Base-by-base conservation (phyloP, 2,113 vertebrate genomes). In the Myodes glareolus region DNA sequence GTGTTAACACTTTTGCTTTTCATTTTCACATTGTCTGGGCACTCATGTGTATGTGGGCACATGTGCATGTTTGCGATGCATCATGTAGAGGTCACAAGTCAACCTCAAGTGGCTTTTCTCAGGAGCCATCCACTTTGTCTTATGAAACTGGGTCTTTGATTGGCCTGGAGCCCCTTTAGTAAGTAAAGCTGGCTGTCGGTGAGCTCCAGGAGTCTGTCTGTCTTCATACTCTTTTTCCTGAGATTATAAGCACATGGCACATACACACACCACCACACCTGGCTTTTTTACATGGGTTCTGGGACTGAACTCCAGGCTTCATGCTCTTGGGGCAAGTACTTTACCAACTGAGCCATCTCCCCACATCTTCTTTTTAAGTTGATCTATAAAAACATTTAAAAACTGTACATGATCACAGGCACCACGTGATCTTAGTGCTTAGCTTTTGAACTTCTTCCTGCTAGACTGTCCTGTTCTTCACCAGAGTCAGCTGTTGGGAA, bases 401-500 rank as follows among this genome's bases (percentile, higher is more conserved):
- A 70, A 33, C 25, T 55, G 25, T 50, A 36, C 77, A 42, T 84
- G 33, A 65, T 42, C 58, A 84, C 8, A 3, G 33, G 4, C 8
- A 36, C 36, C 12, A 47, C 45, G 27, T 75, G 45, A 67, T 82
- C 75, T 68, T 73, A 75, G 39, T 45, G 13, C 61, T 93, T 92
- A 91, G 39, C 67, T 97, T 92, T 90, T 78, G 5, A 61, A 92
- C 31, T 94, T 96, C 39, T 39, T 88, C 72, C 42, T 89, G 36
- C 78, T 7, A 81, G 50, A 94, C 47, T 63, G 2, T 65, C 65
- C 76, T 47, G 39, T 72, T 36, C 29, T 33, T 90, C 14, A 55
- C 65, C 11, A 50, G 27, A 75, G 12, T 85, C n/a, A 65, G 76
- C 68, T 80, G 42, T 3, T 55, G 58, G 45, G 6, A 76, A 88